Evolutionary conservation across 2,797 vertebrate species (phyloP), one percentile per base, ranked within the genome.

Genomic region (Tokudaia muenninki): DNA sequence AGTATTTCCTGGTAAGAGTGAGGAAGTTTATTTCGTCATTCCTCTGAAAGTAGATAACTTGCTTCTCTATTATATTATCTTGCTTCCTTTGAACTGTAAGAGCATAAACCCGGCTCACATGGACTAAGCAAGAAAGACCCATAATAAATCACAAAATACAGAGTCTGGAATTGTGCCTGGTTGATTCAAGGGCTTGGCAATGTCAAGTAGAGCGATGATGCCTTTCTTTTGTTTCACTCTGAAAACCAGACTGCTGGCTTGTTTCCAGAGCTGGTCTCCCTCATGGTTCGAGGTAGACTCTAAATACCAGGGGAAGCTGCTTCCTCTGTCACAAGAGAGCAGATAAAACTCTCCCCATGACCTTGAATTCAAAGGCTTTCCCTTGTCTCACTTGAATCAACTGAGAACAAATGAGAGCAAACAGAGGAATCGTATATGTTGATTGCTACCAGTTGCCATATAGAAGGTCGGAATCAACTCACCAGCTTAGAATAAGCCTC

Each of bases 51-150:
- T 50, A 4, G 87, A 34, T 82, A 24, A 19, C 59, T 97, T 92
- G 88, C 67, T 89, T 57, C 79, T 34, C 7, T 87, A 91, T 21
- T 95, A 17, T 84, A 79, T 77, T 67, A 84, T 72, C 34, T 95
- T 67, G 12, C 13, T 74, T 74, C 6, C 50, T 93, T 89, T 87
- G 78, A n/a, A 7, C 26, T 89, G 10, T 89, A 89, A 77, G 74
- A 92, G 83, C 50, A 87, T 84, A 96, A 95, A 87, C 29, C 37
- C 81, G 47, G 75, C 63, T 92, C 91, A 90, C 86, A 24, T 92
- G 31, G 31, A 95, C 86, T 91, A 88, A 91, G 63, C 4, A 65
- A 93, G 92, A 93, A 95, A 90, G 67, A 90, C 55, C 65, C 91
- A 81, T 77, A 74, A 63, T 92, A 95, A 84, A 75, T 91, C 44